These are phyloP conservation scores for Enteromius trimaculatus DNA, from an alignment of 2,797 vertebrate genomes.

Conservation along the genomic window DNA sequence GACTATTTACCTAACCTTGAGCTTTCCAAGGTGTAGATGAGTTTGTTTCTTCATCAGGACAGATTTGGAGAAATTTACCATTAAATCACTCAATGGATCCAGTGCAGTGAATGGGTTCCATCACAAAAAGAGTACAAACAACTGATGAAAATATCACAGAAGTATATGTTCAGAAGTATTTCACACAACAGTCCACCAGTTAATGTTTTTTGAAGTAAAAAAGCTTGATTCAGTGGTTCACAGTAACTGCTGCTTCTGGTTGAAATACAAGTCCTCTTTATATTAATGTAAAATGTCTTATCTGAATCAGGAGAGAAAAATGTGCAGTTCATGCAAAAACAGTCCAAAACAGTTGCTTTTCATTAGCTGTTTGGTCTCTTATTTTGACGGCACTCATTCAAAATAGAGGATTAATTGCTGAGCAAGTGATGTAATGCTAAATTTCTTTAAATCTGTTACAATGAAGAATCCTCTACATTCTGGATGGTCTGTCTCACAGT, in stretches of 20 bases:
- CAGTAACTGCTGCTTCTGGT: not conserved
- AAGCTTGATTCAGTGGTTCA: not conserved
- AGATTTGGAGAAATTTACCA: not conserved
- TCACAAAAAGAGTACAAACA: not conserved
- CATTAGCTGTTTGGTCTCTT: not conserved
- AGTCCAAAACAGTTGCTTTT: not conserved
- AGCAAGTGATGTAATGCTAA: not conserved
- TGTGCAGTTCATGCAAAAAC: not conserved
- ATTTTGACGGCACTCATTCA: not conserved
- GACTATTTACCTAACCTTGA: not conserved
- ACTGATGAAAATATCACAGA: not conserved
- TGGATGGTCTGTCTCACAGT: not conserved
- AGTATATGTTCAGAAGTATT: not conserved
- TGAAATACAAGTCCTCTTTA: not conserved
- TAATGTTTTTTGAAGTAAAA: not conserved
- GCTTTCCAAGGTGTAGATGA: not conserved
- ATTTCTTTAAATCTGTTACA: not conserved
- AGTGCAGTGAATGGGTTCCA: not conserved
- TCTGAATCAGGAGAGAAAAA: no score
- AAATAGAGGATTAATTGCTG: no score
- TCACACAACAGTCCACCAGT: not conserved
- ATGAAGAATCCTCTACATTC: not conserved
- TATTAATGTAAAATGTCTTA: not conserved
- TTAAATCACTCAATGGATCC: not conserved
- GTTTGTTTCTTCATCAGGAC: not conserved